These are phyloP conservation scores for Patiria pectinifera DNA, from an alignment of 53 echinoderm and acorn worm genomes.

Conservation along the genomic window DNA sequence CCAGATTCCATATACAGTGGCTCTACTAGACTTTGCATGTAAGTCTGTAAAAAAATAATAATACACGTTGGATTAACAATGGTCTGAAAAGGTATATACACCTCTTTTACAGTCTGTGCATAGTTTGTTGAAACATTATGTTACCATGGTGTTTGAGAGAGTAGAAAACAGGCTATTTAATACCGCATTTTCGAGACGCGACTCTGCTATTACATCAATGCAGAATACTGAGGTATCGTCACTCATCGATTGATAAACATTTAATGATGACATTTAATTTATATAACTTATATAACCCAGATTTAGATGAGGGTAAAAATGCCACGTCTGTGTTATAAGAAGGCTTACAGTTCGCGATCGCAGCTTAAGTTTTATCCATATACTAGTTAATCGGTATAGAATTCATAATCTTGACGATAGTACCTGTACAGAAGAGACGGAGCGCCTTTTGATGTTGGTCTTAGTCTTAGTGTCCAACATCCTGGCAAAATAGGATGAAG, in stretches of 20 bases:
- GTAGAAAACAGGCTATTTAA: no score
- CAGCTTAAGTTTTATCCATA: no score
- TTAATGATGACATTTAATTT: not conserved
- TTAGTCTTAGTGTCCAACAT: not conserved
- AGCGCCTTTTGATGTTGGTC: not conserved
- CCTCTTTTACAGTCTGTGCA: no score
- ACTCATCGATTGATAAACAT: no score
- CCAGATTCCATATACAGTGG: conserved; percentile 81
- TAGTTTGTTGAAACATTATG: no score
- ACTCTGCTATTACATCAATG: no score
- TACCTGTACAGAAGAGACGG: conserved; percentile 25
- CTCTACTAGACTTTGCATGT: conserved; percentile 77
- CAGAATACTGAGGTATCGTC: no score
- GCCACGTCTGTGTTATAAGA: not conserved
- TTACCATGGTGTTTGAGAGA: no score
- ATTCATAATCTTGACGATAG: not conserved
- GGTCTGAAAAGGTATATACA: not conserved
- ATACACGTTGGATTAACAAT: not conserved
- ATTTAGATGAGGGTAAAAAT: not conserved
- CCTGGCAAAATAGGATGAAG: conserved; percentile 40
- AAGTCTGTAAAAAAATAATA: conserved; percentile 59
- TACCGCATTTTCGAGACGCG: no score
- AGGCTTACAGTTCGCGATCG: not conserved
- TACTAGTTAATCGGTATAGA: no score
- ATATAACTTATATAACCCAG: not conserved